Conservation (phyloP, 2,888 invertebrate species). For the Auanema sp. region DNA sequence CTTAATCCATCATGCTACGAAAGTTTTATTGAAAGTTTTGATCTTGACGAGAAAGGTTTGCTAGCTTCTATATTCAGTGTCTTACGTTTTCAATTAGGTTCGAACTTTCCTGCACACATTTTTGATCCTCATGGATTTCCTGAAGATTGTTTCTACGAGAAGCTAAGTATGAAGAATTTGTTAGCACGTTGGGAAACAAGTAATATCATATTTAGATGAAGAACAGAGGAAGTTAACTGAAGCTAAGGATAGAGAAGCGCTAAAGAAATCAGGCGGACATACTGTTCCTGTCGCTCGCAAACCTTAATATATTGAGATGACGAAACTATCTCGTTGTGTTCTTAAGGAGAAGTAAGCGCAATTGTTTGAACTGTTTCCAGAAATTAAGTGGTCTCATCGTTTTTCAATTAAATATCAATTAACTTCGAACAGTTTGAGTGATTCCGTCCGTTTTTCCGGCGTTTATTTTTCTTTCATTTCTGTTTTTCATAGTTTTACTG, state of each 20-base stretch:
- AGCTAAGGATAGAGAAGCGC: conserved; percentile 6
- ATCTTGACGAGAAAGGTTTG: conserved; percentile 40
- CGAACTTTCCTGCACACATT: conserved; percentile 34
- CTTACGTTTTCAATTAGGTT: conserved; percentile 20
- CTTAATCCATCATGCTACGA: conserved; percentile 47
- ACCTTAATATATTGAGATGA: no score
- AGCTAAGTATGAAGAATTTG: conserved; percentile 18
- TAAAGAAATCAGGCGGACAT: conserved; percentile 1
- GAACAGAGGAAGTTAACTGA: conserved; percentile 32
- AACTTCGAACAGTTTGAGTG: no score
- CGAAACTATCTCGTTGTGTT: no score
- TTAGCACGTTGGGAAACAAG: not conserved
- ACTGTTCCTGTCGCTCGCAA: no score
- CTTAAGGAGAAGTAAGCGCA: no score
- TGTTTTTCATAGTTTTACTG: no score
- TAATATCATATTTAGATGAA: conserved; percentile 22
- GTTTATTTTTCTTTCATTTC: no score
- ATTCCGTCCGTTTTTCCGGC: no score
- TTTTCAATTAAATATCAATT: no score
- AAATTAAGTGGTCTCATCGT: no score
- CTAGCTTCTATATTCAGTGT: not conserved
- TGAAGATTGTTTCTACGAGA: conserved; percentile 41
- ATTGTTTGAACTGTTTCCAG: no score
- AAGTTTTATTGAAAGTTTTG: conserved; percentile 38
- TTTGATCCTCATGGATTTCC: conserved; percentile 44